Conservation (phyloP, 1,140 invertebrate genomes). For the Drosophila elegans region DNA sequence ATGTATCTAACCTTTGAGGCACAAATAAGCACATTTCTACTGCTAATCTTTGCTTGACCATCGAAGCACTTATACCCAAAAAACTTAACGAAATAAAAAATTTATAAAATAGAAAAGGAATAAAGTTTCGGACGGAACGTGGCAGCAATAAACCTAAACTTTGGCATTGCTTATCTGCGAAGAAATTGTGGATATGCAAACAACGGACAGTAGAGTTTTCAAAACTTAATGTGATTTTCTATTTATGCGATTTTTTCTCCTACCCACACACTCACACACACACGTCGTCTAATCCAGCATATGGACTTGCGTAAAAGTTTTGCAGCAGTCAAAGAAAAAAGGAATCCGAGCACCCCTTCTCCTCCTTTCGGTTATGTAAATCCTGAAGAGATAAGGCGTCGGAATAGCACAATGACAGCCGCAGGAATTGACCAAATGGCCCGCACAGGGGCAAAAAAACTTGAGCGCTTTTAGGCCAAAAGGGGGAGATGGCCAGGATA, state of each 20-base stretch:
- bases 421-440: conserved; percentile 82
- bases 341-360: conserved; percentile 1
- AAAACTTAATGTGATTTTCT: conserved; percentile 81
- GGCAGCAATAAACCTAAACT: conserved; percentile 69
- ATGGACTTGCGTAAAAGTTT: conserved; percentile 81
- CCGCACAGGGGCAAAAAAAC: conserved; percentile 40
- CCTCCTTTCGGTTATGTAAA: conserved; percentile 67
- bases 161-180: conserved; percentile 70
- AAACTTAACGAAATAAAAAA: conserved; percentile 37
- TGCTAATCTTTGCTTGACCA: conserved; percentile 28
- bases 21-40: conserved; percentile 5
- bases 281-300: conserved; percentile 66
- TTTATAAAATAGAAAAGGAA: conserved; percentile 31
- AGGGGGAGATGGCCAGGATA: conserved; percentile 36
- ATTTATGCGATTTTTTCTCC: conserved; percentile 71
- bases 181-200: conserved; percentile 71
- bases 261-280: neutral
- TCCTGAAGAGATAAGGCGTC: conserved; percentile 81
- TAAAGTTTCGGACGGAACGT: conserved; percentile 57
- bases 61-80: conserved; percentile 11
- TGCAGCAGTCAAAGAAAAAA: conserved; percentile 48
- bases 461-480: conserved; percentile 29
- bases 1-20: neutral
- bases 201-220: conserved; percentile 59
- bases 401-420: conserved; percentile 84